These are phyloP conservation scores for Pardalotus punctatus DNA, from an alignment of 2,113 vertebrate species.

Conservation along the genomic window DNA sequence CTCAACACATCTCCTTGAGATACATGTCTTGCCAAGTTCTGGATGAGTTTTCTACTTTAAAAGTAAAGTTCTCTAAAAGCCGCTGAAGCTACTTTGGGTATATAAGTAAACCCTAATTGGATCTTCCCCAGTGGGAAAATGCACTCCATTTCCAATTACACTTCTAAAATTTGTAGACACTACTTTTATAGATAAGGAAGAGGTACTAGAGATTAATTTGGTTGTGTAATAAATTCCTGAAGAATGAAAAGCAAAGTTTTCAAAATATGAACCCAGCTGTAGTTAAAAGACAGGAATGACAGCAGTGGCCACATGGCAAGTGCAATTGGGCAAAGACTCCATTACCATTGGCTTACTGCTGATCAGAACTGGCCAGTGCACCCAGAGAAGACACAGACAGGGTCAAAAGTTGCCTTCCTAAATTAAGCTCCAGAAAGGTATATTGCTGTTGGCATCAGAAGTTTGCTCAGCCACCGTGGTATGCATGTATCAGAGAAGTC, in stretches of 20 bases:
- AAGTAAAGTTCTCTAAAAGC: neutral
- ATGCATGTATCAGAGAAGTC: neutral
- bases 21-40: neutral
- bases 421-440: neutral
- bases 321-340: accelerated
- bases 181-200: neutral
- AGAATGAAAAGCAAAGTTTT: neutral
- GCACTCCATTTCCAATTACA: neutral
- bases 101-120: neutral
- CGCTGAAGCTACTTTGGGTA: neutral
- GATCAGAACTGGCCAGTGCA: neutral
- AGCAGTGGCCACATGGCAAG: accelerated
- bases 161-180: neutral
- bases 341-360: neutral
- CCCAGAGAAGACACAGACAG: neutral
- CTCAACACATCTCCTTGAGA: neutral
- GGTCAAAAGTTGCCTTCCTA: neutral
- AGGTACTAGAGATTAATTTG: neutral
- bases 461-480: neutral
- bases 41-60: neutral
- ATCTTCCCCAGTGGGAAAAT: neutral
- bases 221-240: neutral
- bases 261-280: neutral
- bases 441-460: neutral
- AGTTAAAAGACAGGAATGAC: neutral